Base-by-base conservation (phyloP, 2,888 invertebrate genomes). In the Caenorhabditis virilis region DNA sequence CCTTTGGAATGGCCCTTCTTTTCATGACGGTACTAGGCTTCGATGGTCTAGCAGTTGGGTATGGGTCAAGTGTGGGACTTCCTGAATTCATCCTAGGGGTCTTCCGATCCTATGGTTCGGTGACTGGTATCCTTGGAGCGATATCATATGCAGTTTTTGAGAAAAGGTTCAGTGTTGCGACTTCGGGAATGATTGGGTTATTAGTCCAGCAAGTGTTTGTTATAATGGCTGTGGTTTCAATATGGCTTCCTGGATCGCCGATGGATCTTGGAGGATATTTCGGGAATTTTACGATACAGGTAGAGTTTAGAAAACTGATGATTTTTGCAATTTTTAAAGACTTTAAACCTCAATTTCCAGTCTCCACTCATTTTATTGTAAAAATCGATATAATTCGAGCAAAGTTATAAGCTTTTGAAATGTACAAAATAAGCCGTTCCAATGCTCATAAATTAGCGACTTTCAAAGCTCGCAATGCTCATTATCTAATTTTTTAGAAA, bases 21-120 rank as follows among this genome's bases (percentile, higher is more conserved):
- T 79, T 76, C 64, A 78, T 79, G 76, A 79, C 79, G 4, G 79
- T 79, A 2, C 65, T 79, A 33, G 79, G 78, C 18, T 79, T 79
- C 53, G 79, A 80, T 50, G 79, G 79, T 72, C 47, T 78, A 30
- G 75, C 78, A 16, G 67, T 78, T 13, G 74, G 77, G n/a, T 78
- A 78, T 45, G 78, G 78, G 15, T 62, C 74, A 43, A 69, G 74
- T 4, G 67, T 65, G 30, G 78, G 78, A n/a, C 62, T 78, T 1
- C 73, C 79, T 1, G 80, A 77, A 25, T 67, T 63, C 43, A 36
- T 78, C 2, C 63, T 80, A 16, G 80, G 80, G 6, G 61, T 58
- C 9, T 78, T 79, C 47, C 55, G 74, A 46, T 72, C 74, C 1
- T 72, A 67, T 26, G 74, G 76, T 1, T 69, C 74, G 0, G 33